Evolutionary conservation across 2,888 invertebrate species (phyloP).

Genomic region (Pseudeuparius sepicola): DNA sequence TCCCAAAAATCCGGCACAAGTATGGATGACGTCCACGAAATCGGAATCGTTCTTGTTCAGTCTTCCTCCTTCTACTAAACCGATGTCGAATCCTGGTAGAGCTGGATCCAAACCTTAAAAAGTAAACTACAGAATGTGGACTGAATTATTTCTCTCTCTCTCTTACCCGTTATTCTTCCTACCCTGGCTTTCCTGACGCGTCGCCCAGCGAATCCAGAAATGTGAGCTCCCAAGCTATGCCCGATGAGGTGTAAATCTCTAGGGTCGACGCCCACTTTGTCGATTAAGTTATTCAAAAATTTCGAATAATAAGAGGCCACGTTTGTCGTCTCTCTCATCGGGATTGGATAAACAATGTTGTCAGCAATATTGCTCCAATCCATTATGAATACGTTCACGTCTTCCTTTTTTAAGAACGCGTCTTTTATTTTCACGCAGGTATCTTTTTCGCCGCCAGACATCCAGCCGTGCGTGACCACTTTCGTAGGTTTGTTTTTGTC

Average conservation of each 20-base stretch:
- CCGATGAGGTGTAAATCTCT: constrained; percentile 45
- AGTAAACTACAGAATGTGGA: too few species aligned
- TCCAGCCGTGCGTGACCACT: constrained; percentile 47
- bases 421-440: constrained; percentile 32
- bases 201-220: constrained; percentile 39
- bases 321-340: constrained; percentile 36
- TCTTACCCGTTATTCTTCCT: constrained; percentile 48
- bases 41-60: constrained; percentile 56
- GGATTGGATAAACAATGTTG: constrained; percentile 31
- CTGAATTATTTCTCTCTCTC: too few species aligned
- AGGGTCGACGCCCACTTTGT: constrained; percentile 31
- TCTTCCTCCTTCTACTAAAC: constrained; percentile 37
- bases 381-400: constrained; percentile 41
- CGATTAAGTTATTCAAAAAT: constrained; percentile 37
- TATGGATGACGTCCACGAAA: constrained; percentile 69
- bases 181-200: constrained; percentile 39
- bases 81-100: constrained; percentile 49
- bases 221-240: constrained; percentile 50
- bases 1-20: constrained; percentile 56
- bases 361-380: constrained; percentile 22
- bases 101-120: constrained; percentile 53
- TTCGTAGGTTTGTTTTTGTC: constrained; percentile 40
- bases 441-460: constrained; percentile 36
- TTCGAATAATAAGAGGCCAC: constrained; percentile 44
- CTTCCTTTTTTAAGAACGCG: constrained; percentile 34